Conservation (phyloP, 2,113 vertebrate species). For the Microtus oregoni region DNA sequence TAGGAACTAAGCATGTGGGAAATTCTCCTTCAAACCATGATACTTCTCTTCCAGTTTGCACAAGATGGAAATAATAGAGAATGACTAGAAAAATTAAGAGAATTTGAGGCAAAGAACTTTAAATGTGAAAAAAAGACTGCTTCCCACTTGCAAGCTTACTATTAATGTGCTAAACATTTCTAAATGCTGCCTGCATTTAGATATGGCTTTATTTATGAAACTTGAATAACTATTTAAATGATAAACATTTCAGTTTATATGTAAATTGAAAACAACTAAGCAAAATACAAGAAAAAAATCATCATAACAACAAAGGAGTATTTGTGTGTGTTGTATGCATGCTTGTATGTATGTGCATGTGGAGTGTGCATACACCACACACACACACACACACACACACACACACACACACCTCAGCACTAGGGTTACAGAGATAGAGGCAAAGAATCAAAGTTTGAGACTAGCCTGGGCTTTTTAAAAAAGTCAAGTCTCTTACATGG, state of each 20-base stretch:
- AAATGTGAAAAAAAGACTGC: not conserved
- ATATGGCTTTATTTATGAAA: not conserved
- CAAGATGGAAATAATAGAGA: not conserved
- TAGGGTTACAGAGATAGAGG: not conserved
- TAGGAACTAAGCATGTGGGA: not conserved
- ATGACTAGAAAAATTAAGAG: not conserved
- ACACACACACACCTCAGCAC: not conserved
- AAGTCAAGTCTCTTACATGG: not conserved
- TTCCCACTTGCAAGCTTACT: not conserved
- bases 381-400: not conserved
- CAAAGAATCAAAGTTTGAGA: not conserved
- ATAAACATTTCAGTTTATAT: not conserved
- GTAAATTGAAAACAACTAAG: not conserved
- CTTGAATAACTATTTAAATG: not conserved
- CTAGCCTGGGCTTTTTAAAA: not conserved
- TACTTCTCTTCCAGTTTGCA: not conserved
- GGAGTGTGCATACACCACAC: not conserved
- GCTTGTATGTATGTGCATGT: not conserved
- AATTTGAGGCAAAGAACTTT: not conserved
- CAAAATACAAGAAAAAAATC: not conserved
- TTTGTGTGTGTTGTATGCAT: not conserved
- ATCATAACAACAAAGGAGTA: not conserved
- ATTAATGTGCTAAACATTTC: not conserved
- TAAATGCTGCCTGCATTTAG: not conserved
- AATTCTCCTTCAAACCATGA: not conserved